These are phyloP conservation scores for Probaryconus sp. DNA, from an alignment of 1,140 invertebrate species.

Conservation along the genomic window DNA sequence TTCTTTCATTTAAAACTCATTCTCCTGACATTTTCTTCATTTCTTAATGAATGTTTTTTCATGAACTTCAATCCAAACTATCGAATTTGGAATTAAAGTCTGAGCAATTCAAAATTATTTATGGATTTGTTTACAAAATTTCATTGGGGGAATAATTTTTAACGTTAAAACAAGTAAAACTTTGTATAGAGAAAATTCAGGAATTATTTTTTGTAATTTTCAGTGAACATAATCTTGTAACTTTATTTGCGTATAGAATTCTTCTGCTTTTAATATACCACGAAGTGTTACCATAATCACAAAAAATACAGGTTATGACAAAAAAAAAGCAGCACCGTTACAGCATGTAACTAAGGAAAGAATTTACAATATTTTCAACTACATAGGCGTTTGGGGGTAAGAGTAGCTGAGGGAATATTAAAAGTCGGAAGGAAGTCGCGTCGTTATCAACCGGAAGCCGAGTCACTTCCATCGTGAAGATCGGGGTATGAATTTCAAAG, in stretches of 20 bases:
- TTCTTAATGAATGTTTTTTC: too few relatives aligned
- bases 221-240: too few relatives aligned
- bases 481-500: conserved; percentile 26
- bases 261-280: conserved; percentile 15
- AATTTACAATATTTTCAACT: conserved; percentile 25
- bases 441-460: conserved; percentile 24
- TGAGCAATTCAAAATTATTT: too few relatives aligned
- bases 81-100: too few relatives aligned
- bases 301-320: not conserved
- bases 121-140: too few relatives aligned
- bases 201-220: too few relatives aligned
- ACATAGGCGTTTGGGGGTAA: not conserved
- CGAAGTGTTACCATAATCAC: conserved; percentile 19
- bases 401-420: conserved; percentile 20
- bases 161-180: too few relatives aligned
- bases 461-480: conserved; percentile 10
- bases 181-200: too few relatives aligned
- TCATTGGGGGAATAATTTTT: too few relatives aligned
- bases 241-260: conserved; percentile 13
- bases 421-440: conserved; percentile 24
- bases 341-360: not conserved
- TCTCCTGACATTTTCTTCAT: too few relatives aligned
- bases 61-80: too few relatives aligned
- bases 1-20: too few relatives aligned
- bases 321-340: not conserved